Evolutionary conservation across 2,113 vertebrate species (phyloP).

Genomic region (Passer domesticus): DNA sequence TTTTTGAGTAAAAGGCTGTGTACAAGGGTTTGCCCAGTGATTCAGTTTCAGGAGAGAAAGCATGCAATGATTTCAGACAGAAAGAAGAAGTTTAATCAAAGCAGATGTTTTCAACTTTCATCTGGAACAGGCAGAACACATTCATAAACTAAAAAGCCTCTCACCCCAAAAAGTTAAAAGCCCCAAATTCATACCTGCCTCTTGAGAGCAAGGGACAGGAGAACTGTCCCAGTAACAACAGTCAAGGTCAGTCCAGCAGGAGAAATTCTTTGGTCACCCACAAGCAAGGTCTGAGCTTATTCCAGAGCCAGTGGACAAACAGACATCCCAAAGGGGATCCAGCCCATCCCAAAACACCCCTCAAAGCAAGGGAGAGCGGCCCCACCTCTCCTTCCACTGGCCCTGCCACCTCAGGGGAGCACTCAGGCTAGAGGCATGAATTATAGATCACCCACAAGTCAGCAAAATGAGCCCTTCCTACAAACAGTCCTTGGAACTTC

Average conservation of each 20-base stretch:
- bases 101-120: background rate
- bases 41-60: background rate
- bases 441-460: accelerated
- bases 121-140: background rate
- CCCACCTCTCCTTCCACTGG: background rate
- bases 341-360: background rate
- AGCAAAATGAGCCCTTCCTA: background rate
- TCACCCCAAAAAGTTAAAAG: background rate
- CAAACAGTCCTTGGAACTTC: background rate
- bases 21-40: background rate
- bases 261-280: background rate
- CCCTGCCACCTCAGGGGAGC: background rate
- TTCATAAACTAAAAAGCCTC: background rate
- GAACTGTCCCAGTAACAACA: background rate
- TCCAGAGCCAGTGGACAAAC: background rate
- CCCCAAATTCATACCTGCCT: background rate
- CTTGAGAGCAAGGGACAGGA: background rate
- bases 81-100: background rate
- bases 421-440: accelerated
- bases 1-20: background rate
- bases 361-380: background rate
- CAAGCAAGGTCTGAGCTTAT: accelerated
- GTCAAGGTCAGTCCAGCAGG: background rate
- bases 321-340: background rate
- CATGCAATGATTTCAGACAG: accelerated